Conservation (phyloP, 2,113 vertebrate species). For the Laticauda laticaudata region DNA sequence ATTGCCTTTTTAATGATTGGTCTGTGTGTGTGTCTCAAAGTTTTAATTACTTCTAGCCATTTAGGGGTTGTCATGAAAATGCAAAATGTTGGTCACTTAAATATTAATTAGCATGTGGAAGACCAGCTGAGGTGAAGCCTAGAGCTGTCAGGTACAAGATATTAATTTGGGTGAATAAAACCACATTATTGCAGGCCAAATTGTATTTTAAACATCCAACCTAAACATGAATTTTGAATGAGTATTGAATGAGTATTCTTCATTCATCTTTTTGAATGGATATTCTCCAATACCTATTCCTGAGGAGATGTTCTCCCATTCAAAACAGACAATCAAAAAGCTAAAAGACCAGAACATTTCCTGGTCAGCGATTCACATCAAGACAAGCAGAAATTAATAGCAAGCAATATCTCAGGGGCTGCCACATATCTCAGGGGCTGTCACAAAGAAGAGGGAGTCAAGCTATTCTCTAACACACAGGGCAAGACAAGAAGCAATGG, state of each 20-base stretch:
- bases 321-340: too few relatives aligned
- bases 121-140: constrained; percentile 24
- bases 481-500: too few relatives aligned
- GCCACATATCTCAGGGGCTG: too few relatives aligned
- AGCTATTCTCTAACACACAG: too few relatives aligned
- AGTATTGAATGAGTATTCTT: not conserved
- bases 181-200: rapidly evolving
- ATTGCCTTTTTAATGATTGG: constrained; percentile 26
- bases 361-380: too few relatives aligned
- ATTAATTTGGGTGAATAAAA: not conserved
- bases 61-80: constrained; percentile 36
- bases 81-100: constrained; percentile 47
- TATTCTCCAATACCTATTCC: too few relatives aligned
- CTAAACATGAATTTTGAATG: not conserved
- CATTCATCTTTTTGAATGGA: too few relatives aligned
- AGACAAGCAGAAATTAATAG: too few relatives aligned
- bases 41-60: constrained; percentile 47
- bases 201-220: not conserved
- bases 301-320: too few relatives aligned
- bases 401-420: too few relatives aligned
- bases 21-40: not conserved
- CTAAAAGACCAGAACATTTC: too few relatives aligned
- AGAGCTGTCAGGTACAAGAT: constrained; percentile 21
- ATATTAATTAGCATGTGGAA: constrained; percentile 48
- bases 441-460: too few relatives aligned